Conservation (phyloP, 2,888 invertebrate species). For the Acrobasis suavella region DNA sequence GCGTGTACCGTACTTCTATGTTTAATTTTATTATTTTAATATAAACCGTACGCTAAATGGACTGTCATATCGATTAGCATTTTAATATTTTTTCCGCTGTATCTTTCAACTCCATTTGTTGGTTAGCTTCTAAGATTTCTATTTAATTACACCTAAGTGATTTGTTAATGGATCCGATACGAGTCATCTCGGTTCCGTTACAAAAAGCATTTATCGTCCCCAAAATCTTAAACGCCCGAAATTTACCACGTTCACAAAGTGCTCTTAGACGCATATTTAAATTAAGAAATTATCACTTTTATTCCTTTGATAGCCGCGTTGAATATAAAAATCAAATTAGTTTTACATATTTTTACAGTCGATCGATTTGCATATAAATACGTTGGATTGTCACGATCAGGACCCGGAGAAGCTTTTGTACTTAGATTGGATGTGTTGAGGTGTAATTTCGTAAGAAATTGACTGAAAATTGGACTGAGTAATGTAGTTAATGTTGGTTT, state of each 20-base stretch:
- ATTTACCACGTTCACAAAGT: slow-evolving; percentile 51
- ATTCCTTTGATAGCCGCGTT: slow-evolving; percentile 35
- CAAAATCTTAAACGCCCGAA: slow-evolving; percentile 50
- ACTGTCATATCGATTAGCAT: slow-evolving; percentile 38
- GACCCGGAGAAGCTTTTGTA: slow-evolving; percentile 66
- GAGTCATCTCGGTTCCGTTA: slow-evolving; percentile 45
- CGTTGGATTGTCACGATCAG: slow-evolving; percentile 46
- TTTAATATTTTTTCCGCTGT: slow-evolving; percentile 39
- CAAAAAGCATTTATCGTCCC: slow-evolving; percentile 44
- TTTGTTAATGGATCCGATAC: slow-evolving; percentile 55
- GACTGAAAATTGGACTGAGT: slow-evolving; percentile 82
- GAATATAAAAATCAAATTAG: slow-evolving; percentile 35
- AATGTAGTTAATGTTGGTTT: slow-evolving; percentile 76
- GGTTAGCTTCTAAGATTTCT: slow-evolving; percentile 45
- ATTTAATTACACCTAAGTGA: slow-evolving; percentile 58
- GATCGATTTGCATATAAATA: slow-evolving; percentile 37
- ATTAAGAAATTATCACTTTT: slow-evolving; percentile 51
- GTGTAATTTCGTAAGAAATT: slow-evolving; percentile 78
- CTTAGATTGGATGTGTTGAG: slow-evolving; percentile 67
- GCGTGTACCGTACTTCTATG: slow-evolving; percentile 5
- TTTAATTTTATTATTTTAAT: slow-evolving; percentile 5
- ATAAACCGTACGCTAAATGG: slow-evolving; percentile 33
- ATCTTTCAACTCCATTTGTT: slow-evolving; percentile 43
- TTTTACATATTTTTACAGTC: slow-evolving; percentile 28
- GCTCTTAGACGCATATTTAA: slow-evolving; percentile 47